Evolutionary conservation across 2,888 invertebrate species (phyloP), one percentile per base, ranked within the genome.

Genomic region (Heliconius sara): DNA sequence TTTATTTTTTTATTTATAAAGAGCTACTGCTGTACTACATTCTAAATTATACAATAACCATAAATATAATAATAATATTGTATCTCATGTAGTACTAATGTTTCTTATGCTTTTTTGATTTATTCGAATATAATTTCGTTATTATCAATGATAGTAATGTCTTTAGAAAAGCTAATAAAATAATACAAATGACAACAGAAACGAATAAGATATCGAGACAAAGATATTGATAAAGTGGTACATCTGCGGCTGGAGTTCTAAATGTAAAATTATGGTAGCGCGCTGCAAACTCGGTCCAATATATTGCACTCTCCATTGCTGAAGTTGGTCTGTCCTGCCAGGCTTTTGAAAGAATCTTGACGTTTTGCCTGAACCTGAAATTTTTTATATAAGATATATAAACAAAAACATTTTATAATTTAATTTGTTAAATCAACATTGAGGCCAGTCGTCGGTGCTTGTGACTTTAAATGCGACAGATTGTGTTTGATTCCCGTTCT

Each of bases 281-380:
- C 1, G 95, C 96, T 1, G 96, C 95, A 85, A 95, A 96, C 87
- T 97, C 96, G 0, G 96, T 95, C 96, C 96, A 96, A 85, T 95
- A 96, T 60, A 96, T 90, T 30, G 96, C 96, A 27, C 93, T 96
- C 74, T 96, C 96, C 89, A 96, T 90, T 0, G 96, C 92, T 0
- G 95, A 92, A 81, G 93, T 86, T 0, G 96, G 96, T 27, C 96
- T 93, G 85, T 96, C 96, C 78, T 92, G 93, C 93, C 96, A 96
- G n/a, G 95, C 89, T 78, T 87, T 91, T 3, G 96, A 96, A 3
- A 96, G 84, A 66, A 89, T 89, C 83, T 96, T 95, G 2, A 95
- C 96, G 79, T 90, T 89, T 83, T 86, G 85, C 77, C 87, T 87
- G 81, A 92, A 93, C 63, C 95, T 95, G 87, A 73, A 89, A 91